A percentile compares a stretch with the other conserved stretches of the same genome.
These are phyloP conservation scores for Vidua macroura DNA, from an alignment of 2,113 vertebrate species.

Conservation along the genomic window DNA sequence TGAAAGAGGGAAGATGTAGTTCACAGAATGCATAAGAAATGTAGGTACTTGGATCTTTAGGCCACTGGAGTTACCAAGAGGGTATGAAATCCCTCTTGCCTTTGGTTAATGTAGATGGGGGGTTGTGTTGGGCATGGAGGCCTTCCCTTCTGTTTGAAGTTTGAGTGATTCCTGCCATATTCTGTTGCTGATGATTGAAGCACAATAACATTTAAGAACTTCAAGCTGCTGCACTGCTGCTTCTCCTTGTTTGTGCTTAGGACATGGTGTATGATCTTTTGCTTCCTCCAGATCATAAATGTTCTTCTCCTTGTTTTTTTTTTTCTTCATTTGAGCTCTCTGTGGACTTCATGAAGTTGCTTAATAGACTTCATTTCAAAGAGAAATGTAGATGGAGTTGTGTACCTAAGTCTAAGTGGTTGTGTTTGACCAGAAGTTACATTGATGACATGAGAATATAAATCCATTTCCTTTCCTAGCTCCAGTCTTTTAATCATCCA, in stretches of 20 bases:
- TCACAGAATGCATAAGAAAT: not conserved
- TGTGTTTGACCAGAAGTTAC: not conserved
- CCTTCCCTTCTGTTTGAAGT: not conserved
- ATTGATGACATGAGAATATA: not conserved
- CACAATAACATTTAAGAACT: not conserved
- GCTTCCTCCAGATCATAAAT: not conserved
- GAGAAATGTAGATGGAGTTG: not conserved
- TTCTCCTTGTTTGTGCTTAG: not conserved
- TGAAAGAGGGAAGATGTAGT: not conserved
- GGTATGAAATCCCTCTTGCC: not conserved
- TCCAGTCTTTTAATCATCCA: not conserved
- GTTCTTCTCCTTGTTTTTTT: not conserved
- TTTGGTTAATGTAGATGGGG: not conserved
- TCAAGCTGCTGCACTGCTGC: not conserved
- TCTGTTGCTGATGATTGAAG: not conserved
- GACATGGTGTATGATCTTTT: not conserved
- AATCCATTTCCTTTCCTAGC: not conserved
- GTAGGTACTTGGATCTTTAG: not conserved
- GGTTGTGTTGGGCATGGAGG: accelerated
- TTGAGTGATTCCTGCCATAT: accelerated
- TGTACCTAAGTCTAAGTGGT: not conserved
- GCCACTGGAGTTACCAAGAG: not conserved
- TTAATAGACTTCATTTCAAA: not conserved
- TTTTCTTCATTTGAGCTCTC: not conserved
- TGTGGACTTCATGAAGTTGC: not conserved